Percentiles rank a stretch among this genome's conserved stretches.
Evolutionary conservation across 2,888 invertebrate genomes (phyloP).

Genomic region (Drosophila demipolita): DNA sequence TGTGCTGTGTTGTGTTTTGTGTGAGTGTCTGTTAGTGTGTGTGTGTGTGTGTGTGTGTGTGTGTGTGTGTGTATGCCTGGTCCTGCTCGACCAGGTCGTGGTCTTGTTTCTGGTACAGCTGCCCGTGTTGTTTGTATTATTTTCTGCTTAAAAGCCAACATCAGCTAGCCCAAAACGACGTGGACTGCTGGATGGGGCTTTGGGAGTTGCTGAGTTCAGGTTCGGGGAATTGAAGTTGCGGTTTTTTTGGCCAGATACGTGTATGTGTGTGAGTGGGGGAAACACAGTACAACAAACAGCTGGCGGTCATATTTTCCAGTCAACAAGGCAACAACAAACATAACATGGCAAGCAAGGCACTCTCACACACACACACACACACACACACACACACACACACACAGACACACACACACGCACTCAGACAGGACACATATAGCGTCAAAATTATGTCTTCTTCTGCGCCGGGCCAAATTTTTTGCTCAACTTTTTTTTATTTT

Average conservation of each 20-base stretch:
- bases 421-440: constrained; percentile 9
- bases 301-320: constrained; percentile 80
- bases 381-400: background rate
- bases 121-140: constrained; percentile 56
- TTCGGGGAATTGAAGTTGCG: constrained; percentile 6
- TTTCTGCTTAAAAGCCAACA: constrained; percentile 75
- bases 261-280: constrained; percentile 14
- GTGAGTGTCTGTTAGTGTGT: background rate
- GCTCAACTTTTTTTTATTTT: background rate
- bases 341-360: constrained; percentile 46
- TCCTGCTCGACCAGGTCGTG: constrained; percentile 15
- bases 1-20: background rate
- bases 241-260: constrained; percentile 10
- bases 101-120: constrained; percentile 32
- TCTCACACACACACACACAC: constrained; percentile 23
- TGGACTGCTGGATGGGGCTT: constrained; percentile 9
- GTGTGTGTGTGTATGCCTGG: constrained; percentile 30
- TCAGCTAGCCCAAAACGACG: constrained; percentile 51
- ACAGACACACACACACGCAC: background rate
- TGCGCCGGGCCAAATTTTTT: constrained; percentile 12
- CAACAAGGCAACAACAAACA: constrained; percentile 79
- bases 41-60: background rate
- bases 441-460: constrained; percentile 63
- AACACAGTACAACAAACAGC: constrained; percentile 72
- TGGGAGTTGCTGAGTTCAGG: background rate